Evolutionary conservation across 2,113 vertebrate species (phyloP).

Genomic region (Alosa alosa): DNA sequence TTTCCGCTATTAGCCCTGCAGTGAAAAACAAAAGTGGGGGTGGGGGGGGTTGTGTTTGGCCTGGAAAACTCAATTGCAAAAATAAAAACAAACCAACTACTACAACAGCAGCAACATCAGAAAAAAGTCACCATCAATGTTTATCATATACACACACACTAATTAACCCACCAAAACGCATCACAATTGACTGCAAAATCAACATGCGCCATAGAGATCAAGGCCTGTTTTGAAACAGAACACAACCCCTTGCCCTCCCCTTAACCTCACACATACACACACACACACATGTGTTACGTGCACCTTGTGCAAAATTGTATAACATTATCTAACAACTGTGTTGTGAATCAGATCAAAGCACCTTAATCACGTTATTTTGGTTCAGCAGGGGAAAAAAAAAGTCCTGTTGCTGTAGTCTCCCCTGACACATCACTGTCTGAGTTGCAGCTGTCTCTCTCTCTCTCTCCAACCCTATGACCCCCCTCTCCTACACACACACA

Average conservation of each 20-base stretch:
- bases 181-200: background rate
- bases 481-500: conserved; percentile 12
- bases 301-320: conserved; percentile 21
- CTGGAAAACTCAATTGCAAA: background rate
- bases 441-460: background rate
- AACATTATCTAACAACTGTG: conserved; percentile 13
- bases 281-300: background rate
- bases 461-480: background rate
- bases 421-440: conserved; percentile 35
- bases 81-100: conserved; percentile 13
- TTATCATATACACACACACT: background rate
- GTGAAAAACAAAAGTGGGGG: background rate
- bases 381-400: conserved; percentile 11
- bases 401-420: conserved; percentile 13
- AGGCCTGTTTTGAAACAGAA: background rate
- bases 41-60: background rate
- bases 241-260: background rate
- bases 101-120: background rate
- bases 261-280: background rate
- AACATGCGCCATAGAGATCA: background rate
- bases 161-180: background rate
- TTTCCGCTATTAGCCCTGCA: background rate
- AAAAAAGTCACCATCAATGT: background rate
- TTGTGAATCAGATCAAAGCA: conserved; percentile 39
- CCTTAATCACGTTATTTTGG: conserved; percentile 48